phyloP scores from a whole-genome alignment of 2,797 vertebrate species.

The Lithobates pipiens region DNA sequence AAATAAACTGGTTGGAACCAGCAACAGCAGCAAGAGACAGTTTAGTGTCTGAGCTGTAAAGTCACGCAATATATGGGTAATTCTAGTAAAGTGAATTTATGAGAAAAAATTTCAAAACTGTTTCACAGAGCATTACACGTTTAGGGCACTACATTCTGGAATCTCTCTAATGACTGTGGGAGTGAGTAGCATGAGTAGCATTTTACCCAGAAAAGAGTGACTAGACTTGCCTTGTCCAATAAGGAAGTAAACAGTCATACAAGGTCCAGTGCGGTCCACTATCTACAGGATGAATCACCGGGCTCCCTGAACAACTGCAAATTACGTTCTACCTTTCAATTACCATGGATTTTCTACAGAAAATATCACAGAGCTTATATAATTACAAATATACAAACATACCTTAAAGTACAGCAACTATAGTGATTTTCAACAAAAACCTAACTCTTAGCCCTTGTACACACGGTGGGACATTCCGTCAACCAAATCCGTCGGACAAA shows the following conservation, averaged over 20 bases:
- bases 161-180: neutral
- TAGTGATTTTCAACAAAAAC: too few species aligned
- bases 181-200: neutral
- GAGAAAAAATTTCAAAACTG: neutral
- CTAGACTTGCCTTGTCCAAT: neutral
- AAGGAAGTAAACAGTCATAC: neutral
- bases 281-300: neutral
- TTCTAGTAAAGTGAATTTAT: too few species aligned
- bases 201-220: neutral
- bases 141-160: neutral
- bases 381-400: too few species aligned
- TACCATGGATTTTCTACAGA: too few species aligned
- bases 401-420: too few species aligned
- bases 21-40: neutral
- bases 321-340: too few species aligned
- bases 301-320: too few species aligned
- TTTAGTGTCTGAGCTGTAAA: neutral
- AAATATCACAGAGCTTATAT: too few species aligned
- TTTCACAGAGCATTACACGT: neutral
- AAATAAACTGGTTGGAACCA: constrained; percentile 6
- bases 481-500: too few species aligned
- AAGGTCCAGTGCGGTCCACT: neutral
- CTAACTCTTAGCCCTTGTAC: too few species aligned
- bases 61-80: neutral
- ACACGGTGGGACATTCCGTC: too few species aligned